Conservation (phyloP, 92 coral and sea anemone species). For the Desmophyllum pertusum region DNA sequence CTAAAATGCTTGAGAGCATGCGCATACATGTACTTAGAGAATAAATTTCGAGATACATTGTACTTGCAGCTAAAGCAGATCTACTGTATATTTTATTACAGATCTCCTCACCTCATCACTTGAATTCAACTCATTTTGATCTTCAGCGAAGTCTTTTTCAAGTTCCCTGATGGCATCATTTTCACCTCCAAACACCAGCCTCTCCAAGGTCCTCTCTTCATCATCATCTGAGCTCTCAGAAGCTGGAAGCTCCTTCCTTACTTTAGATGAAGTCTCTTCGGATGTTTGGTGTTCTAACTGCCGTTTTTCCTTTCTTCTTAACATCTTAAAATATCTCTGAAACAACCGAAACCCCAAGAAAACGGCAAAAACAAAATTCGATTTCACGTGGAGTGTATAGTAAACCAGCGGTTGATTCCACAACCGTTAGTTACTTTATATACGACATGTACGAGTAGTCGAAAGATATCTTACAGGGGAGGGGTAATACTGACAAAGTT, state of each 20-base stretch:
- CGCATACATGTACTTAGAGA: too few species aligned
- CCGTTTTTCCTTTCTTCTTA: constrained; percentile 75
- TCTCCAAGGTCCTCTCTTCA: constrained; percentile 73
- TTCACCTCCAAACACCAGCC: constrained; percentile 85
- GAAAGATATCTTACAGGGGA: background rate
- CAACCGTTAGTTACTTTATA: background rate
- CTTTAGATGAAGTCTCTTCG: constrained; percentile 29
- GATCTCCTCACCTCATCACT: constrained; percentile 33
- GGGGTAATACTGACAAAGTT: background rate
- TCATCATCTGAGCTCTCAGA: constrained; percentile 54
- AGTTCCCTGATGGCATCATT: constrained; percentile 45
- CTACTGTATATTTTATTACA: background rate
- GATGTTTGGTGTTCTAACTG: constrained; percentile 41
- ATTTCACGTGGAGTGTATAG: constrained; percentile 19
- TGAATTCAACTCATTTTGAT: background rate
- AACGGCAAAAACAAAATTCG: background rate
- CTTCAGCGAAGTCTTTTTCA: constrained; percentile 31
- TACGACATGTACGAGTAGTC: background rate
- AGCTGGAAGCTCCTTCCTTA: constrained; percentile 39
- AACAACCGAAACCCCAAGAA: background rate
- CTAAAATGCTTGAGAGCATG: too few species aligned
- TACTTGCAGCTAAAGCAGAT: background rate
- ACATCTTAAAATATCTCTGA: constrained; percentile 43
- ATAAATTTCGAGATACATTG: background rate
- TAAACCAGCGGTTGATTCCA: background rate